A percentile compares a stretch with the other conserved stretches of the same genome.
These are phyloP conservation scores for Alsophila aescularia DNA, from an alignment of 2,888 invertebrate species.

Conservation along the genomic window DNA sequence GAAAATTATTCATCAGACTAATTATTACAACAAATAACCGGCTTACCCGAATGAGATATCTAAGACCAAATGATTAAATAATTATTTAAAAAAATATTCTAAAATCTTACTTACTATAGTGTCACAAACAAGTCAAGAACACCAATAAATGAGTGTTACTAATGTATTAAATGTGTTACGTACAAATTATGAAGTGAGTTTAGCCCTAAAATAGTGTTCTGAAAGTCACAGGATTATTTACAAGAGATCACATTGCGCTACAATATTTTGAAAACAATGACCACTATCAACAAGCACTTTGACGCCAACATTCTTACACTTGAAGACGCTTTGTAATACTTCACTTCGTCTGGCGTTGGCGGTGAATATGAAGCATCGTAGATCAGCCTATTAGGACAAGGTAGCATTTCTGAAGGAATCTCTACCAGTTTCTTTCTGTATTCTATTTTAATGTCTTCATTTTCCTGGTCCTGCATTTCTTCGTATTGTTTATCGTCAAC, in stretches of 20 bases:
- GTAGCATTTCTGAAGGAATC: constrained; percentile 68
- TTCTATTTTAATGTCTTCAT: constrained; percentile 63
- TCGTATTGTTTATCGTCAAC: constrained; percentile 69
- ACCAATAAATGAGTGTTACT: constrained; percentile 1
- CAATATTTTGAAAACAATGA: constrained; percentile 48
- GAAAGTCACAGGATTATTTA: constrained; percentile 41
- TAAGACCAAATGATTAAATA: background rate
- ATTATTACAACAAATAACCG: too few species aligned
- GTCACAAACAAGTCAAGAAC: background rate
- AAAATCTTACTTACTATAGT: background rate
- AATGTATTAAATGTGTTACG: constrained; percentile 12
- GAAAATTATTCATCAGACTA: too few species aligned
- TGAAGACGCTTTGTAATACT: constrained; percentile 71
- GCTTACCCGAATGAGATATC: background rate
- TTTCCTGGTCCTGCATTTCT: constrained; percentile 75
- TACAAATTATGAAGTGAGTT: constrained; percentile 16
- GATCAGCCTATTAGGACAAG: constrained; percentile 69
- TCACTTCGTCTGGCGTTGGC: constrained; percentile 78
- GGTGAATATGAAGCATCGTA: constrained; percentile 70
- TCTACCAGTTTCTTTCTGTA: constrained; percentile 68
- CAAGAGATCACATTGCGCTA: constrained; percentile 46
- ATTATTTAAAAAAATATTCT: background rate
- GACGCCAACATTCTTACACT: constrained; percentile 39
- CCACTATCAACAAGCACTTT: constrained; percentile 44
- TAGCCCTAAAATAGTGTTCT: constrained; percentile 8